Percentiles rank a stretch among this genome's conserved stretches.
Conservation (phyloP, 1,140 invertebrate genomes). For the Pristionchus pacificus region DNA sequence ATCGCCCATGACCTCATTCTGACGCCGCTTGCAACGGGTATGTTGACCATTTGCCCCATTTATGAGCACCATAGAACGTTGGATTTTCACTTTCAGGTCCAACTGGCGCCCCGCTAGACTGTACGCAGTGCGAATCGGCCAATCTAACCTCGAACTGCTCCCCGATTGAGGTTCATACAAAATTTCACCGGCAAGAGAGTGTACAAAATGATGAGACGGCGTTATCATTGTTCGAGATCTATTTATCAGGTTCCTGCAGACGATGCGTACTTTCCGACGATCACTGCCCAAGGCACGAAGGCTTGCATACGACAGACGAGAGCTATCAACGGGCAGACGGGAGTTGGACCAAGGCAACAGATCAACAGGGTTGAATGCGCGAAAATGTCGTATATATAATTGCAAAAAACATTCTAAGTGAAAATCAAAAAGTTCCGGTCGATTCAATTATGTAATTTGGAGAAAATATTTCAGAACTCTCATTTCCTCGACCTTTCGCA, state of each 20-base stretch:
- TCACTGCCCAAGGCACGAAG: not conserved
- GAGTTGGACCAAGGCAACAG: slow-evolving; percentile 22
- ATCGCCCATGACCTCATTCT: slow-evolving; percentile 33
- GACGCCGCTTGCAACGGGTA: slow-evolving; percentile 23
- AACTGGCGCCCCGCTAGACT: slow-evolving; percentile 19
- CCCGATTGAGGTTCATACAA: slow-evolving; percentile 23
- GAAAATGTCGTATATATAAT: too few species aligned
- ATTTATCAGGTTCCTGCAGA: too few species aligned
- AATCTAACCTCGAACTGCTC: slow-evolving; percentile 20
- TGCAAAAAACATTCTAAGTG: too few species aligned
- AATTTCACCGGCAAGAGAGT: too few species aligned
- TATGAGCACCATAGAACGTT: too few species aligned
- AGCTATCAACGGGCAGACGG: slow-evolving; percentile 25
- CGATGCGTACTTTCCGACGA: slow-evolving; percentile 19
- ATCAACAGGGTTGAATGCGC: too few species aligned
- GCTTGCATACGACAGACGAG: slow-evolving; percentile 28
- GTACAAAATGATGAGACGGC: too few species aligned
- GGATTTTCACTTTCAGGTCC: slow-evolving; percentile 2
- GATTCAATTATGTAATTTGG: too few species aligned
- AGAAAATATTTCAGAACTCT: too few species aligned
- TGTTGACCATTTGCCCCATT: too few species aligned
- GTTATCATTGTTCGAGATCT: too few species aligned
- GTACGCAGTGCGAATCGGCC: slow-evolving; percentile 17
- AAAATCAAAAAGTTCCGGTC: too few species aligned
- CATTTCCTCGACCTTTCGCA: slow-evolving; percentile 27